A percentile compares a stretch with the other conserved stretches of the same genome.
phyloP scores from a whole-genome alignment of 2,113 vertebrate species.

The Deroptyus accipitrinus region DNA sequence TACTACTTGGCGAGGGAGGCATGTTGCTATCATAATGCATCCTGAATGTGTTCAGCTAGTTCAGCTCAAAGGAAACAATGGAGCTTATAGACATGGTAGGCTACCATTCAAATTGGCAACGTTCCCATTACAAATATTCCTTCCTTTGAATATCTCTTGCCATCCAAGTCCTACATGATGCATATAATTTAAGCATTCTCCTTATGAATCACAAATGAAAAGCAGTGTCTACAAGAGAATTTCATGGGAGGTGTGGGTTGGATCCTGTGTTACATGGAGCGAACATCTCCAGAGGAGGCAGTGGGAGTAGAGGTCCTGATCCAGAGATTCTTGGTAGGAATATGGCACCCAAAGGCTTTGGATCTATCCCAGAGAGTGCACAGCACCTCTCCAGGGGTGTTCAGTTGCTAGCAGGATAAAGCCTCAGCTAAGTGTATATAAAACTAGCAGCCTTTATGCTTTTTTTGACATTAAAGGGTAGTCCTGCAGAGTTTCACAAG shows the following conservation, averaged over 20 bases:
- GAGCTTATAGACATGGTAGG: background rate
- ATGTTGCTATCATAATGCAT: background rate
- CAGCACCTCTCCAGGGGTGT: background rate
- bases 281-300: background rate
- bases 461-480: background rate
- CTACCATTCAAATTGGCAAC: conserved; percentile 23
- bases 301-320: background rate
- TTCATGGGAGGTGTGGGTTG: background rate
- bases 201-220: conserved; percentile 21
- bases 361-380: background rate
- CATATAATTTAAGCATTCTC: conserved; percentile 4
- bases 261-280: background rate
- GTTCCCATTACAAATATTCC: background rate
- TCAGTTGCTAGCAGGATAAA: background rate
- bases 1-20: background rate
- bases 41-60: background rate
- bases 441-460: background rate
- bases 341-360: background rate
- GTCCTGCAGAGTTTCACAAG: background rate
- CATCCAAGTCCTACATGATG: background rate
- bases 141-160: conserved; percentile 5
- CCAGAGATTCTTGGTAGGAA: background rate
- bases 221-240: background rate
- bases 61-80: background rate
- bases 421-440: background rate